Percentiles rank a stretch among this genome's conserved stretches.
Evolutionary conservation across 1,140 invertebrate species (phyloP).

Genomic region (Trichomalopsis sarcophagae): DNA sequence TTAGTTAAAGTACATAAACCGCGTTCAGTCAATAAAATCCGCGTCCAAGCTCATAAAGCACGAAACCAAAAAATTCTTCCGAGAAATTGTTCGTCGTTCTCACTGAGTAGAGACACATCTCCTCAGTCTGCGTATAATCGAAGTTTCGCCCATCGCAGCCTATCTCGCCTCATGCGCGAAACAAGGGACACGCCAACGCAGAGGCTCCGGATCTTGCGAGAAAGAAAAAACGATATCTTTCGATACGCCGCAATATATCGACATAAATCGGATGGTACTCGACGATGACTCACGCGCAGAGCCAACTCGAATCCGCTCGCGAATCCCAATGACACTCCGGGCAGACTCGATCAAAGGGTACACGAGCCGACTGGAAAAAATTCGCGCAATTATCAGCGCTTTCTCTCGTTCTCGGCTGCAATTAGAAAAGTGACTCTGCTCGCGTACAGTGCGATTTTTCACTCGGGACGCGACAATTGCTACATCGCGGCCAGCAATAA

Average conservation of each 20-base stretch:
- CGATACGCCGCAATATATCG: not conserved
- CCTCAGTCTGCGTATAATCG: constrained; percentile 53
- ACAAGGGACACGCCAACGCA: constrained; percentile 65
- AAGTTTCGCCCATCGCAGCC: constrained; percentile 53
- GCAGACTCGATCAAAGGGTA: not conserved
- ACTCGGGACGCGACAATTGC: constrained; percentile 14
- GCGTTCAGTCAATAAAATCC: not conserved
- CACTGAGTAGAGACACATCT: too few species aligned
- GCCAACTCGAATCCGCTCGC: not conserved
- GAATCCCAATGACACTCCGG: not conserved
- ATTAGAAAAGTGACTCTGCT: not conserved
- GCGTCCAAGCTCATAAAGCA: too few species aligned
- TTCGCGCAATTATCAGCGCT: too few species aligned
- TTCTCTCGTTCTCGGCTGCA: not conserved
- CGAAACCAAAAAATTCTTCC: not conserved
- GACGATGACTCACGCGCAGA: not conserved
- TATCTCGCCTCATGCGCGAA: constrained; percentile 60
- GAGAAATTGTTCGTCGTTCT: constrained; percentile 52
- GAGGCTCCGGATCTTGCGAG: constrained; percentile 13
- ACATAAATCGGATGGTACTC: constrained; percentile 11
- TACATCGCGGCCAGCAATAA: constrained; percentile 9
- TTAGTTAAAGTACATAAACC: not conserved
- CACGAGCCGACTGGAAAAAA: not conserved
- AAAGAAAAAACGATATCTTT: constrained; percentile 24
- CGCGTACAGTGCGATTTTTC: not conserved